Conservation (phyloP, 2,888 invertebrate species). For the Tenthredo scrophulariae region DNA sequence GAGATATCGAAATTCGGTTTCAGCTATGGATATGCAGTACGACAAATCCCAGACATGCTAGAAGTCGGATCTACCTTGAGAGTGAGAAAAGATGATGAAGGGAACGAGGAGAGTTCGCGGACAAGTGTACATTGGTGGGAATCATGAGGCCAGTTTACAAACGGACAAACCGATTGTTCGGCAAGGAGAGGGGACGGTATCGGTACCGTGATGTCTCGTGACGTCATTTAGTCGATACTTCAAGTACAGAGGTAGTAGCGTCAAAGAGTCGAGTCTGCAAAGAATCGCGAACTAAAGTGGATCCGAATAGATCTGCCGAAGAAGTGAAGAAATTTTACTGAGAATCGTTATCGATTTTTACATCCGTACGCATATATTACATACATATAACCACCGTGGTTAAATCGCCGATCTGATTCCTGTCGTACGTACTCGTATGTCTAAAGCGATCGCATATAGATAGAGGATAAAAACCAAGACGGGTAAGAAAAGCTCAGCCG, state of each 20-base stretch:
- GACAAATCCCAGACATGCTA: neutral
- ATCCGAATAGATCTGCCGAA: neutral
- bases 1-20: neutral
- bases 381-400: neutral
- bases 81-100: neutral
- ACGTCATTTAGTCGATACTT: slow-evolving; percentile 39
- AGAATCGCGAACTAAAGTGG: slow-evolving; percentile 25
- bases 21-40: neutral
- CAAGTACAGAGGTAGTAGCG: slow-evolving; percentile 27
- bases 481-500: neutral
- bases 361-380: neutral
- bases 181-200: slow-evolving; percentile 24
- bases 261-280: slow-evolving; percentile 16
- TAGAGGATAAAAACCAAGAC: neutral
- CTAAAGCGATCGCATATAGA: neutral
- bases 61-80: neutral
- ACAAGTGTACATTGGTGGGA: slow-evolving; percentile 27
- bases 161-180: slow-evolving; percentile 36
- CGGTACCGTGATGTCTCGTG: slow-evolving; percentile 37
- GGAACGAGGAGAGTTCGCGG: neutral
- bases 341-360: neutral
- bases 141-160: slow-evolving; percentile 21
- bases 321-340: neutral
- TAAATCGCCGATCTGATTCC: neutral
- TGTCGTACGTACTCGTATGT: neutral